Evolutionary conservation across 1,140 invertebrate genomes (phyloP), one percentile per base, ranked within the genome.

Genomic region (silkworm (Bombyx mori)): DNA sequence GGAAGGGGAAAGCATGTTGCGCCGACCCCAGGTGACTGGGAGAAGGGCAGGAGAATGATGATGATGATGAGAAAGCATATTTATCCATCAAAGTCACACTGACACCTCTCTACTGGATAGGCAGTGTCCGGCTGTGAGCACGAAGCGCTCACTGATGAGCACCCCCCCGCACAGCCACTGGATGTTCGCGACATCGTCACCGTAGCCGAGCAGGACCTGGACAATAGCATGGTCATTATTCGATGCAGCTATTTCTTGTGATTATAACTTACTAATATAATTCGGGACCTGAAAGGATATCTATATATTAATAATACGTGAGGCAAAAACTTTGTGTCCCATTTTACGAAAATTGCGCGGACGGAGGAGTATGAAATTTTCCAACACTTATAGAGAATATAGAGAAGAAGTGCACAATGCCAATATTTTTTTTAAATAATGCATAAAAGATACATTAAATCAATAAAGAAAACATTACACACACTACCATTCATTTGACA

Each of bases 151-250:
- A 26, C 88, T 89, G 42, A 90, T 78, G 35, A 90, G 53, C 3
- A 87, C 82, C 0, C 89, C 89, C 1, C 85, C 88, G 65, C 89
- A 90, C 22, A 75, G 71, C 79, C 81, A 88, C 52, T 59, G 12
- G 10, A 52, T 54, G 6, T 0, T 1, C 0, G 7, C 12, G 8
- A 45, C 18, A 7, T 59, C 6, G 4, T 42, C 5, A 0, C 59
- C 65, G 44, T 60, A 70, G 6, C 68, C 68, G 0, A 70, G 61
- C 54, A 70, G 52, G 1, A 56, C 67, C 67, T 69, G 52, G 6
- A 50, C 43, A 6, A 52, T 46, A 10, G 42, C 26, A 47, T 4
- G 35, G 44, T 45, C 12, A 45, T 9, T 8, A 22, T 42, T 42
- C 6, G 26, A 8, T 18, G 12, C 12, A 18, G 12, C 12, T 8